Evolutionary conservation across 2,113 vertebrate genomes (phyloP).

Genomic region (Urocynchramus pylzowi): DNA sequence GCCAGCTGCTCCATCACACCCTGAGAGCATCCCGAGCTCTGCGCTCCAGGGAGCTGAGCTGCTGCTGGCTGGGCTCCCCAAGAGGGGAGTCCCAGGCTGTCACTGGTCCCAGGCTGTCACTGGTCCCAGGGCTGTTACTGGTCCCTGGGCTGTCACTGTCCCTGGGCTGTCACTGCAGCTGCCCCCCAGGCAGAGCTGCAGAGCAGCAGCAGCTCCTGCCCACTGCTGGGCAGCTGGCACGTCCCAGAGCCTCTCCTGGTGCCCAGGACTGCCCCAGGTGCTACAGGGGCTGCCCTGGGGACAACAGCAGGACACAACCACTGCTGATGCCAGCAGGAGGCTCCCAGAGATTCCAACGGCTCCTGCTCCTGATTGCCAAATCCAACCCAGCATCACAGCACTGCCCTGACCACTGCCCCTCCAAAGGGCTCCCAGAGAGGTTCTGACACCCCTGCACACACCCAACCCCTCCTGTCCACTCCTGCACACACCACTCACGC

Average conservation of each 20-base stretch:
- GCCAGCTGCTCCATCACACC: fast-evolving
- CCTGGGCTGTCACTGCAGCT: background rate
- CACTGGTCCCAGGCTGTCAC: too few species aligned
- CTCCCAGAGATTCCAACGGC: background rate
- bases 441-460: background rate
- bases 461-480: background rate
- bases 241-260: background rate
- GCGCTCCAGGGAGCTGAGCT: background rate
- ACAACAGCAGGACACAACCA: background rate
- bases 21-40: background rate
- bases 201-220: background rate
- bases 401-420: background rate
- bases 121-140: too few species aligned
- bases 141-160: too few species aligned
- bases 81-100: too few species aligned
- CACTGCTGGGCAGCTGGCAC: background rate
- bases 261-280: background rate
- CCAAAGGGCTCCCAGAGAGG: background rate
- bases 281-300: background rate
- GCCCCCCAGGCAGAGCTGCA: too few species aligned
- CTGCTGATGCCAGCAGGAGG: background rate
- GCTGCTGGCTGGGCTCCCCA: background rate
- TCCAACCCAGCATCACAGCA: too few species aligned
- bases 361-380: background rate
- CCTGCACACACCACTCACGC: too few species aligned